phyloP scores from a whole-genome alignment of 2,797 vertebrate species.

The Lacerta viridis region DNA sequence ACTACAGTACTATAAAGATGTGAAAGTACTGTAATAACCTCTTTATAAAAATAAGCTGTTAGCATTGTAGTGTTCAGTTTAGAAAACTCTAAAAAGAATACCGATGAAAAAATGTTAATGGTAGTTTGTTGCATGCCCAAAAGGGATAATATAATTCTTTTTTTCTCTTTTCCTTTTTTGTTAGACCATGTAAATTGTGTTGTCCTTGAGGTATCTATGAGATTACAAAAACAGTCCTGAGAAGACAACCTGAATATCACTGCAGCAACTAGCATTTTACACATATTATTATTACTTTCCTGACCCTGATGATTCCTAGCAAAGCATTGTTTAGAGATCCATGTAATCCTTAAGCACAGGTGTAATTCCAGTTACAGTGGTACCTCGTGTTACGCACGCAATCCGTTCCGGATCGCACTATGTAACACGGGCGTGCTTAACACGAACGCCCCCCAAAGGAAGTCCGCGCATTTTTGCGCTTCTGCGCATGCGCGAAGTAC shows the following conservation, averaged over 20 bases:
- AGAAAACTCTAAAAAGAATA: constrained; percentile 77
- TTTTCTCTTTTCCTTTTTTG: constrained; percentile 65
- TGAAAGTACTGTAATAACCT: constrained; percentile 76
- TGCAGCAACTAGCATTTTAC: constrained; percentile 9
- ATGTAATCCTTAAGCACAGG: constrained; percentile 26
- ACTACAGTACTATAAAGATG: constrained; percentile 79
- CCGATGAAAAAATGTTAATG: constrained; percentile 77
- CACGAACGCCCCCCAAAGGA: too few relatives aligned
- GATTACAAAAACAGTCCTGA: constrained; percentile 53
- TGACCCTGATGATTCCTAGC: neutral
- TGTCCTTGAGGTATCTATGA: constrained; percentile 65
- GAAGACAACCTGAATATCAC: constrained; percentile 59
- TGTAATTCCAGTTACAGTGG: neutral
- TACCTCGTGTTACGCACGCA: too few relatives aligned
- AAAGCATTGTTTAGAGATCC: constrained; percentile 15
- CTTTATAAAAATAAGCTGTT: constrained; percentile 76
- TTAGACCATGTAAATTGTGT: constrained; percentile 67
- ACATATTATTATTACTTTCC: constrained; percentile 2
- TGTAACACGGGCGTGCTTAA: too few relatives aligned
- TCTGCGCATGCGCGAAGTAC: too few relatives aligned
- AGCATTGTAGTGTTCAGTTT: constrained; percentile 71
- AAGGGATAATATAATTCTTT: constrained; percentile 65
- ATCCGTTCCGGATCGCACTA: too few relatives aligned
- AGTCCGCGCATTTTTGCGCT: too few relatives aligned
- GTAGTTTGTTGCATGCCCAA: constrained; percentile 72